Evolutionary conservation across 2,797 vertebrate genomes (phyloP).

Genomic region (Trachops cirrhosus): DNA sequence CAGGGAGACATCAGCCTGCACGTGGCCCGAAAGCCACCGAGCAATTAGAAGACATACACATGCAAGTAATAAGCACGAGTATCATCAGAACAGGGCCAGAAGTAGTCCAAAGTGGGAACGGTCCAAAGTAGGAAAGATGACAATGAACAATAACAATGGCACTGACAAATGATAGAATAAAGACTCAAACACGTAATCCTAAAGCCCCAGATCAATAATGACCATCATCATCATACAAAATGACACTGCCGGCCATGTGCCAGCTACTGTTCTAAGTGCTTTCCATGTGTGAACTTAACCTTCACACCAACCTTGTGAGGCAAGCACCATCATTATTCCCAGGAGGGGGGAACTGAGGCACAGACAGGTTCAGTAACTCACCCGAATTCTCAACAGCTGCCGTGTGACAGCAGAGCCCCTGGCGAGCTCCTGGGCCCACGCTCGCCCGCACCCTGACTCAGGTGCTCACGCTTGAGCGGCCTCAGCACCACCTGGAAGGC

Average conservation of each 20-base stretch:
- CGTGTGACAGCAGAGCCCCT: fast-evolving
- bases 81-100: background rate
- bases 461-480: fast-evolving
- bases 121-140: background rate
- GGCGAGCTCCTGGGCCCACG: background rate
- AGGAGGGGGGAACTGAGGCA: background rate
- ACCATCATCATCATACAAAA: too few species aligned
- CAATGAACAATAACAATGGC: background rate
- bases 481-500: background rate
- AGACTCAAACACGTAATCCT: background rate
- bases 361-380: background rate
- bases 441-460: background rate
- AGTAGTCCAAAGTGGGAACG: background rate
- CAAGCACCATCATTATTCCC: background rate
- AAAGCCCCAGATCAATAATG: background rate
- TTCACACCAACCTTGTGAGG: background rate
- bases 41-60: background rate
- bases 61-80: background rate
- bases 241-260: fast-evolving
- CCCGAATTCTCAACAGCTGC: background rate
- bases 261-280: background rate
- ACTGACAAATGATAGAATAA: background rate
- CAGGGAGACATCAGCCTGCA: background rate
- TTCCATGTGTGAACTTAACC: too few species aligned
- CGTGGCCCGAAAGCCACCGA: background rate